Percentiles rank a stretch among this genome's conserved stretches.
Evolutionary conservation across 2,888 invertebrate species (phyloP).

Genomic region (Acrobasis repandana): DNA sequence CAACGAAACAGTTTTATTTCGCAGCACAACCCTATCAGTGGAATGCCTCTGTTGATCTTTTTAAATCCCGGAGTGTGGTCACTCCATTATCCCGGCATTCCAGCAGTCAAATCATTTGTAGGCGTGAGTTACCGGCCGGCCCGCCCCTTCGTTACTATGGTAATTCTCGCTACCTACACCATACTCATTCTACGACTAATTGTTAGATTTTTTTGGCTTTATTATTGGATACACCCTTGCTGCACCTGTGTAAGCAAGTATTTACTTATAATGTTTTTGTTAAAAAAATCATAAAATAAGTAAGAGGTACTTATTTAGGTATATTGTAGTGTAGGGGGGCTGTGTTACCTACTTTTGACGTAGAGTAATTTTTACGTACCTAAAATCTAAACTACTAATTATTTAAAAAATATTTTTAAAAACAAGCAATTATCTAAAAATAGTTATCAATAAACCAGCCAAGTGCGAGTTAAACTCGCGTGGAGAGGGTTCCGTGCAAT

Average conservation of each 20-base stretch:
- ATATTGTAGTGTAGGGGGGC: no score
- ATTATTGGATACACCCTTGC: slow-evolving; percentile 24
- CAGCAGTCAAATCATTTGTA: slow-evolving; percentile 73
- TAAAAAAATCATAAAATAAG: no score
- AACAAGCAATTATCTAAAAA: no score
- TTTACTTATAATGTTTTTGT: no score
- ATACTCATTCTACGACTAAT: slow-evolving; percentile 41
- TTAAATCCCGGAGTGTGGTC: slow-evolving; percentile 14
- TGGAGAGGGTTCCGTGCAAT: no score
- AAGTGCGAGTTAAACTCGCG: no score
- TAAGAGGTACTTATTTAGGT: no score
- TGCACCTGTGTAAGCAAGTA: neutral
- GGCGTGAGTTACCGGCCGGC: slow-evolving; percentile 74
- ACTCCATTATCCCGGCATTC: slow-evolving; percentile 65
- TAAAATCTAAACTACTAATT: no score
- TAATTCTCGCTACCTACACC: slow-evolving; percentile 66
- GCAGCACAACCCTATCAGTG: neutral
- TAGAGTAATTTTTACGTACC: no score
- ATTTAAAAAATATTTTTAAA: no score
- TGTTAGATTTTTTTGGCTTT: slow-evolving; percentile 33
- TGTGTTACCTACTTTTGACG: no score
- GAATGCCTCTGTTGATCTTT: neutral
- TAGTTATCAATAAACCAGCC: no score
- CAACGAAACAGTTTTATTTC: neutral
- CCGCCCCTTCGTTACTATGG: slow-evolving; percentile 81